These are phyloP conservation scores for Thymelicus acteon DNA, from an alignment of 2,888 invertebrate genomes.

Conservation along the genomic window DNA sequence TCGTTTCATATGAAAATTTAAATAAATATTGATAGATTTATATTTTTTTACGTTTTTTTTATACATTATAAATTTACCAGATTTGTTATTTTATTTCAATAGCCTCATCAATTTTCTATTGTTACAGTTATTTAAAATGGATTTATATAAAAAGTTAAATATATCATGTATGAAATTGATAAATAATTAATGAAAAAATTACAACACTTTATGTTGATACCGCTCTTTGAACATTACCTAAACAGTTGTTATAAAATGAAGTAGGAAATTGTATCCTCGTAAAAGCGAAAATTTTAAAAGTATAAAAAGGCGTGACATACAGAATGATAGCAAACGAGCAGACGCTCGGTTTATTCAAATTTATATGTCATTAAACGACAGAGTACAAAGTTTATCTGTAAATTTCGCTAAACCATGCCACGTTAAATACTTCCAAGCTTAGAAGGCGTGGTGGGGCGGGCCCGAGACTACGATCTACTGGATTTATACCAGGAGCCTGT, in stretches of 20 bases:
- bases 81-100: no score
- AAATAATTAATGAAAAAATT: not conserved
- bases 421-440: slow-evolving; percentile 45
- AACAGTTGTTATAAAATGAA: slow-evolving; percentile 22
- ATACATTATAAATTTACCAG: no score
- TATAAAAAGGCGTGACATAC: slow-evolving; percentile 6
- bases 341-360: slow-evolving; percentile 36
- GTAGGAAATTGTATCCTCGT: slow-evolving; percentile 22
- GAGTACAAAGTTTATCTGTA: slow-evolving; percentile 43
- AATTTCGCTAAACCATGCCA: slow-evolving; percentile 43
- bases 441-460: slow-evolving; percentile 44
- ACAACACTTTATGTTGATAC: not conserved
- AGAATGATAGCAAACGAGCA: slow-evolving; percentile 19
- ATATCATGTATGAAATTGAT: not conserved
- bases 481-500: slow-evolving; percentile 49
- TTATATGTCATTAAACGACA: slow-evolving; percentile 47
- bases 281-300: slow-evolving; percentile 23
- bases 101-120: no score
- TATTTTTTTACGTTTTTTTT: no score
- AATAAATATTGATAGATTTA: no score
- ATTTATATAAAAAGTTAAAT: not conserved
- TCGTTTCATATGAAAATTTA: no score
- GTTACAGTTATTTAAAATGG: no score
- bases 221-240: slow-evolving; percentile 1
- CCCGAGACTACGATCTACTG: slow-evolving; percentile 37